These are phyloP conservation scores for Halictus quadricinctus DNA, from an alignment of 2,888 invertebrate genomes.

Conservation along the genomic window DNA sequence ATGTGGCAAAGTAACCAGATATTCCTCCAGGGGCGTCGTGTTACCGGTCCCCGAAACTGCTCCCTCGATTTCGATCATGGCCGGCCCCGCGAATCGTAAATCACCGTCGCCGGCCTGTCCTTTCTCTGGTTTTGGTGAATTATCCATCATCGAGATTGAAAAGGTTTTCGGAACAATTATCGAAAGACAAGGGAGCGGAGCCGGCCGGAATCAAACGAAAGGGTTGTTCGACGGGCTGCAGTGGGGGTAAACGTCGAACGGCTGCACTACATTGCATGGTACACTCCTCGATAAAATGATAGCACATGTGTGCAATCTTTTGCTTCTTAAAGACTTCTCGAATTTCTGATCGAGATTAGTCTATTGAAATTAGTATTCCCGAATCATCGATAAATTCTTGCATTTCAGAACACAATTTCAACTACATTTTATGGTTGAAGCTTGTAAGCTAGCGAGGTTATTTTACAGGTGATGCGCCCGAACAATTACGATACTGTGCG, in stretches of 20 bases:
- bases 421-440: no score
- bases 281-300: slow-evolving; percentile 2
- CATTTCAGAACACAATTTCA: no score
- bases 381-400: no score
- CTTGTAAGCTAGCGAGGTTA: no score
- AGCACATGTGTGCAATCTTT: neutral
- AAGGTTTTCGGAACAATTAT: slow-evolving; percentile 51
- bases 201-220: slow-evolving; percentile 21
- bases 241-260: slow-evolving; percentile 22
- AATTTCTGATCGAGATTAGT: no score
- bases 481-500: no score
- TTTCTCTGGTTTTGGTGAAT: slow-evolving; percentile 64
- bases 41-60: slow-evolving; percentile 11
- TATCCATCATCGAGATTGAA: slow-evolving; percentile 62
- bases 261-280: slow-evolving; percentile 55
- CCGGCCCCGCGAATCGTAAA: slow-evolving; percentile 13
- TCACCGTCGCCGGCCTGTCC: slow-evolving; percentile 34
- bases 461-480: no score
- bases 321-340: neutral
- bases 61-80: slow-evolving; percentile 11
- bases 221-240: slow-evolving; percentile 20
- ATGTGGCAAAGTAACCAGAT: slow-evolving; percentile 3
- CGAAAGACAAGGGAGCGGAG: slow-evolving; percentile 11
- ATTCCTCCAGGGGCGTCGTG: slow-evolving; percentile 28
- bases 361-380: no score